phyloP scores from a whole-genome alignment of 35 echinoderm and acorn worm species.

The Stichopus chloronotus region DNA sequence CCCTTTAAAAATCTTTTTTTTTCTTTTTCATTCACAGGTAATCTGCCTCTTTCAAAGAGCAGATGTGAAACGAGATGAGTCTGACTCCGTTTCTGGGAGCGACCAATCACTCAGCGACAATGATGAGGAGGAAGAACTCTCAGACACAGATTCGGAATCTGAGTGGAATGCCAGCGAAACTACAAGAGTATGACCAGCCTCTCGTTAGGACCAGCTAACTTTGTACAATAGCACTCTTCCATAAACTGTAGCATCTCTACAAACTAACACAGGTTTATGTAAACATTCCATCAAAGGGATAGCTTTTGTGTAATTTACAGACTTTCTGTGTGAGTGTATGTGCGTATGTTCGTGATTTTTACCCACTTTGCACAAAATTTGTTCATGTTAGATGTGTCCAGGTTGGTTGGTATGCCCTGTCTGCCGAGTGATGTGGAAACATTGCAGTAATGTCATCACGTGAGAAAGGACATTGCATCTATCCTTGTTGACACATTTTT shows the following conservation, averaged over 20 bases:
- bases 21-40: conserved; percentile 49
- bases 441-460: too few relatives aligned
- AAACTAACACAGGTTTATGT: not conserved
- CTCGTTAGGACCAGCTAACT: not conserved
- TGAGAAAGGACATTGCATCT: too few relatives aligned
- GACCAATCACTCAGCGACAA: conserved; percentile 58
- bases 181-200: conserved; percentile 78
- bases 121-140: conserved; percentile 78
- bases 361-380: too few relatives aligned
- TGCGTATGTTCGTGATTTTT: too few relatives aligned
- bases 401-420: too few relatives aligned
- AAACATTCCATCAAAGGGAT: conserved; percentile 3
- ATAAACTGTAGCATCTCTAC: not conserved
- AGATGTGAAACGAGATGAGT: conserved; percentile 58
- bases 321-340: too few relatives aligned
- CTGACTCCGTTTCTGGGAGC: conserved; percentile 30
- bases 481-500: too few relatives aligned
- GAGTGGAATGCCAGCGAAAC: conserved; percentile 80
- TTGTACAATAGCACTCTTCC: not conserved
- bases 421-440: too few relatives aligned
- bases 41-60: conserved; percentile 78
- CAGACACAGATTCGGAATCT: conserved; percentile 94
- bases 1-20: too few relatives aligned
- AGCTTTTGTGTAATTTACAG: too few relatives aligned
- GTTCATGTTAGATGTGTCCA: too few relatives aligned